phyloP scores from a whole-genome alignment of 2,888 invertebrate species.

The Mythimna pallens region DNA sequence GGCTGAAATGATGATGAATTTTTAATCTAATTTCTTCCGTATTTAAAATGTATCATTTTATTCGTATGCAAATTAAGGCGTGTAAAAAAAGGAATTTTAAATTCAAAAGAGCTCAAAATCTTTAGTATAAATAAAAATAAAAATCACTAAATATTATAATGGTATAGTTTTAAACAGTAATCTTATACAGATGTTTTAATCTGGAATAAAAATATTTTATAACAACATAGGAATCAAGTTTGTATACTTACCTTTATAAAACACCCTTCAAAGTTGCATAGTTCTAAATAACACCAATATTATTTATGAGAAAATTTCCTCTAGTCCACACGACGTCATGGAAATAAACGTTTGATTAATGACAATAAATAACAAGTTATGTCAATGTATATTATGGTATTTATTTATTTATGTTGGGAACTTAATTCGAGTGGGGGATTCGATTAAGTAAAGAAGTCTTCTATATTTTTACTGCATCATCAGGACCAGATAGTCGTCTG shows the following conservation, averaged over 20 bases:
- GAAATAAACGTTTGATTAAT: not conserved
- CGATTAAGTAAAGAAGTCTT: not conserved
- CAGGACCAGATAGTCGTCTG: constrained; percentile 1
- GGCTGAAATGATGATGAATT: too few relatives aligned
- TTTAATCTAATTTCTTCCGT: not conserved
- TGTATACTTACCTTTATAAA: too few relatives aligned
- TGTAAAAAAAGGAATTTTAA: not conserved
- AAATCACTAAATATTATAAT: not conserved
- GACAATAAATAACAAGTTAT: not conserved
- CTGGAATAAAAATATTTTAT: too few relatives aligned
- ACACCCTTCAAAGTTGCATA: too few relatives aligned
- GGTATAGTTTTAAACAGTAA: not conserved
- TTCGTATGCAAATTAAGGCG: not conserved
- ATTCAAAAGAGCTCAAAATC: too few relatives aligned
- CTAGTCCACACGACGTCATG: not conserved
- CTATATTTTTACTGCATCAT: not conserved
- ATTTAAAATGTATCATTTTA: not conserved
- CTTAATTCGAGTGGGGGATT: not conserved
- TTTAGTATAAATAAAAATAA: not conserved
- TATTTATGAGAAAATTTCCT: not conserved
- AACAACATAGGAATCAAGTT: not conserved
- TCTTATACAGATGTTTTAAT: not conserved
- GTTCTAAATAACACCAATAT: not conserved
- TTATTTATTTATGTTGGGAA: not conserved
- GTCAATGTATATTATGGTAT: not conserved